Conservation (phyloP, 2,113 vertebrate species). For the Oriolus oriolus region DNA sequence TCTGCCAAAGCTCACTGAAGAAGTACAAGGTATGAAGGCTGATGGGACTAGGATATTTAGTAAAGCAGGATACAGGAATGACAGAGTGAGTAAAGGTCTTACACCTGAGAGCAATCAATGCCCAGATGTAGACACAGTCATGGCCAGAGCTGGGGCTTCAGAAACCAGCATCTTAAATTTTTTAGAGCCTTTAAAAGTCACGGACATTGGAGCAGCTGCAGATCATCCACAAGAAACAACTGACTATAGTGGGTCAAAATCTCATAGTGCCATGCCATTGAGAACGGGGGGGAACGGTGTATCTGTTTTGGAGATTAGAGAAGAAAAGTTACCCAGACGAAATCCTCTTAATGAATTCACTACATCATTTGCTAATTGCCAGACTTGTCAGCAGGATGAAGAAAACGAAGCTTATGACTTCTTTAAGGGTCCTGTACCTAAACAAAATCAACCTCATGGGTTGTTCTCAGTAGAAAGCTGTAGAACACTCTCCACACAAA, state of each 20-base stretch:
- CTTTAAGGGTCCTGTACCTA: not conserved
- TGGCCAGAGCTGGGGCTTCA: slow-evolving; percentile 49
- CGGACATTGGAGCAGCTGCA: slow-evolving; percentile 14
- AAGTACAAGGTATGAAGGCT: slow-evolving; percentile 71
- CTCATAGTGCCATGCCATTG: not conserved
- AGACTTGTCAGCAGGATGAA: slow-evolving; percentile 16
- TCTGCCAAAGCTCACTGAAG: slow-evolving; percentile 51
- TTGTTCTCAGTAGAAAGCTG: not conserved
- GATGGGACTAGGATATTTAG: slow-evolving; percentile 50
- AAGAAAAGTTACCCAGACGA: not conserved
- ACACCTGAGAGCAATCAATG: not conserved
- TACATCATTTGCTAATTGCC: slow-evolving; percentile 30
- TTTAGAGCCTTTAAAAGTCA: slow-evolving; percentile 39
- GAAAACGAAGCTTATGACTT: not conserved
- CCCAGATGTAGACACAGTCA: slow-evolving; percentile 26
- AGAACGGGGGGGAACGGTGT: not conserved
- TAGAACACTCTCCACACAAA: not conserved
- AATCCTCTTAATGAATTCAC: slow-evolving; percentile 19
- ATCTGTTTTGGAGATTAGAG: slow-evolving; percentile 4
- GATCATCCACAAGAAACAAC: slow-evolving; percentile 13
- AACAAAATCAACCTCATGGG: not conserved
- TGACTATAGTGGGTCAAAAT: slow-evolving; percentile 9
- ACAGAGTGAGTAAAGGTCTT: slow-evolving; percentile 52
- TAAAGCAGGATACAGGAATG: slow-evolving; percentile 48
- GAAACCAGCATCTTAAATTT: slow-evolving; percentile 37